phyloP scores from a whole-genome alignment of 2,888 invertebrate genomes.

The Gonocerus acuteangulatus region DNA sequence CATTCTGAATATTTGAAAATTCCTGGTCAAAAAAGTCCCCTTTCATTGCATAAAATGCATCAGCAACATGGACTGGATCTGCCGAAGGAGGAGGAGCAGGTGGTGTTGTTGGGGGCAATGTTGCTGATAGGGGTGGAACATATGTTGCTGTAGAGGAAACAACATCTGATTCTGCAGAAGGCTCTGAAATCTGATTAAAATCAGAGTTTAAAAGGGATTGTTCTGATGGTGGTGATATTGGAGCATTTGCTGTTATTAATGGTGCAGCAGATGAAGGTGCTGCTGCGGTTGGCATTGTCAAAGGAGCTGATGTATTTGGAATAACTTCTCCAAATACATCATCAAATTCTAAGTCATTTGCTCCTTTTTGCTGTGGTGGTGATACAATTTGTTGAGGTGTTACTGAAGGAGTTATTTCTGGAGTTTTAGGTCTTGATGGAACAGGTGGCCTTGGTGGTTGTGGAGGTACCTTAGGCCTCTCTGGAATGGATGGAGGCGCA shows the following conservation, averaged over 20 bases:
- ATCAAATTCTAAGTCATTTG: not conserved
- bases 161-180: not conserved
- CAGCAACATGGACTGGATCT: too few relatives aligned
- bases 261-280: not conserved
- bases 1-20: not conserved
- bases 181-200: not conserved
- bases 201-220: not conserved
- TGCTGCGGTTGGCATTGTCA: not conserved
- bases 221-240: not conserved
- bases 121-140: conserved; percentile 5
- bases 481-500: conserved; percentile 43
- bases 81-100: conserved; percentile 14
- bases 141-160: conserved; percentile 9
- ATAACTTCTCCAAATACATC: conserved; percentile 21
- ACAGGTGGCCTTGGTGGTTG: conserved; percentile 39
- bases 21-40: conserved; percentile 8
- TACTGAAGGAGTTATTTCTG: conserved; percentile 4
- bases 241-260: not conserved
- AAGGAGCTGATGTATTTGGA: conserved; percentile 8
- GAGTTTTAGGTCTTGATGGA: conserved; percentile 28
- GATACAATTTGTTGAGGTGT: conserved; percentile 14
- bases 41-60: not conserved
- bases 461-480: conserved; percentile 35
- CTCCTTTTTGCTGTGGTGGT: not conserved
- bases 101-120: conserved; percentile 24